Evolutionary conservation across 2,113 vertebrate species (phyloP), one percentile per base, ranked within the genome.

Genomic region (Engraulis encrasicolus): DNA sequence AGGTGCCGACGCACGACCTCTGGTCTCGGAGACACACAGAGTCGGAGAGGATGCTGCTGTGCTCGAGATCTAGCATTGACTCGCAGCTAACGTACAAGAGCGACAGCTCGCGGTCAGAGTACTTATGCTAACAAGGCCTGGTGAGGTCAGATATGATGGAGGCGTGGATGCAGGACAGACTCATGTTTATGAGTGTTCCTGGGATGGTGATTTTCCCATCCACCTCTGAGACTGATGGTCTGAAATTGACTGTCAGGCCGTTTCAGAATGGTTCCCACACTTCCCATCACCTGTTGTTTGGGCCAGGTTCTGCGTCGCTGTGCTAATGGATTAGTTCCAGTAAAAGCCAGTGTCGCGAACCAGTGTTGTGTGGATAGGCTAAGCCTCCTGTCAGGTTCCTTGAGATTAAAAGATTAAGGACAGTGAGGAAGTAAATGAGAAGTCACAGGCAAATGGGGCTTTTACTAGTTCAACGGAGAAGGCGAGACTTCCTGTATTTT

Each of bases 21-120:
- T 99, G 98, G 98, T 90, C 95, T 1, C 91, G 95, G 27, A 95
- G 96, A 78, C 91, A 94, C 66, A 97, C 95, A 0, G 97, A 99
- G 0, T 96, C 97, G 0, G 97, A 99, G 92, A 94, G 95, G 71
- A 89, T 97, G 92, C 93, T 98, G 1, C 96, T 99, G 34, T 98
- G 96, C 81, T 97, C 98, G 19, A 92, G 96, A 84, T 96, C 96
- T 19, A 98, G 97, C 88, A 96, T 96, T 18, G 98, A 98, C 85
- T 98, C 97, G 78, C 96, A 97, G 88, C 93, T 94, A 93, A 97
- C 96, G 23, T 97, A 94, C 87, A 98, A 96, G 92, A 97, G 95
- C 2, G 96, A 97, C 84, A 92, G 91, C 45, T 97, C 92, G 50
- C 94, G 94, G 2, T 95, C 93, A 2, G 96, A 98, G 85, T 97